Evolutionary conservation across 2,797 vertebrate genomes (phyloP), one percentile per base, ranked within the genome.

Genomic region (Etheostoma nigrum): DNA sequence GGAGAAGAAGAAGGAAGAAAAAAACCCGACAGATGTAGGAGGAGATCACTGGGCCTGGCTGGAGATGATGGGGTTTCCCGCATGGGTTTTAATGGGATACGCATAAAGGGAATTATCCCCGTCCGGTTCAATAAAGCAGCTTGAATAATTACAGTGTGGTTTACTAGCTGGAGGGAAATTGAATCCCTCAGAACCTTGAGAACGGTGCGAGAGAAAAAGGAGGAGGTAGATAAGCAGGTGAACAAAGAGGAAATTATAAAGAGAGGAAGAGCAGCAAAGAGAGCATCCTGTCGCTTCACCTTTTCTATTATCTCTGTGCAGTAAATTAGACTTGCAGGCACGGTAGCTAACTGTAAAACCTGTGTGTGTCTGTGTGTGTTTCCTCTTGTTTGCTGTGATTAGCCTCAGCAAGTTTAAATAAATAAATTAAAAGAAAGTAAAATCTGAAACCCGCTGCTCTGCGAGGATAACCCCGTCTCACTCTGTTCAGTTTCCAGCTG

Each of bases 131-230:
- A 79, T 86, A 84, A 81, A 87, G 68, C 73, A 33, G 77, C 82
- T 76, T 76, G 84, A 84, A 72, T 89, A 89, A 89, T 90, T 86
- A 90, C 63, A 74, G 75, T 59, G 74, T 79, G 65, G 85, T 89
- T 91, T 90, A 87, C 76, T 68, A 76, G 85, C 89, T 78, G 59
- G 44, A 66, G 83, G 76, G 82, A 84, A 85, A 88, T 86, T 86
- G 80, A 85, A 86, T 87, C 80, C 82, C 79, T 82, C 51, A 75
- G 80, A 85, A 88, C 63, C 14, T 55, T 0, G 30, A 74, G 84
- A 70, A 68, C 1, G 44, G 73, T 2, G 59, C 23, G 60, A 68
- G 42, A 15, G 14, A 69, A 65, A 68, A 72, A 79, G 58, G 55
- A 49, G 62, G 63, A 65, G 72, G 69, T n/a, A 85, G 86, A 88